phyloP scores from a whole-genome alignment of 64 coral and sea anemone genomes.

The Orbicella faveolata region DNA sequence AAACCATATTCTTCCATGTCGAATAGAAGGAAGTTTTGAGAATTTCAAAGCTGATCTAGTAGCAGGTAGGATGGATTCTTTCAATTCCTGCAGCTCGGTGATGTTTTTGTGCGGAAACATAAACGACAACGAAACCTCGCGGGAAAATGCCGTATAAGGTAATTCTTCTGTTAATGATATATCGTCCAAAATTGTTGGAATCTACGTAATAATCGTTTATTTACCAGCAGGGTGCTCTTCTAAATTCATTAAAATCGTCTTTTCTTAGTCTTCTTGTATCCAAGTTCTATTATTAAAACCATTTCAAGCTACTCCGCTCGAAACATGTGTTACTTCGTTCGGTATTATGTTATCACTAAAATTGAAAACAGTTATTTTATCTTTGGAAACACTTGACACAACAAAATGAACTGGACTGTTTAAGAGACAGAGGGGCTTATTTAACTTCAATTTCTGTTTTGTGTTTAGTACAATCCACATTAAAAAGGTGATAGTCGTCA shows the following conservation, averaged over 20 bases:
- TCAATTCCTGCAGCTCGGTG: not conserved
- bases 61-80: not conserved
- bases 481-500: not conserved
- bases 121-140: not conserved
- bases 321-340: not conserved
- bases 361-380: not conserved
- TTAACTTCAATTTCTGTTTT: not conserved
- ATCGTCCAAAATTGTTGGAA: not conserved
- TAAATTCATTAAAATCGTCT: not conserved
- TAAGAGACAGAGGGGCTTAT: not conserved
- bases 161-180: not conserved
- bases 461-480: not conserved
- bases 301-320: not conserved
- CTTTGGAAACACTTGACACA: not conserved
- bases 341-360: not conserved
- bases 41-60: no score
- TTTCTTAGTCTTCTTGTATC: not conserved
- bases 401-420: not conserved
- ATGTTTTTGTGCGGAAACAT: not conserved
- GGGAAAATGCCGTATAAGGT: conserved; percentile 17
- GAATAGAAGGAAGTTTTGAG: no score
- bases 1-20: no score
- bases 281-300: not conserved
- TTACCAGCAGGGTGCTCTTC: not conserved
- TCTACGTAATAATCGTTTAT: not conserved